phyloP scores from a whole-genome alignment of 2,888 invertebrate species.

The Ecliptopera silaceata region DNA sequence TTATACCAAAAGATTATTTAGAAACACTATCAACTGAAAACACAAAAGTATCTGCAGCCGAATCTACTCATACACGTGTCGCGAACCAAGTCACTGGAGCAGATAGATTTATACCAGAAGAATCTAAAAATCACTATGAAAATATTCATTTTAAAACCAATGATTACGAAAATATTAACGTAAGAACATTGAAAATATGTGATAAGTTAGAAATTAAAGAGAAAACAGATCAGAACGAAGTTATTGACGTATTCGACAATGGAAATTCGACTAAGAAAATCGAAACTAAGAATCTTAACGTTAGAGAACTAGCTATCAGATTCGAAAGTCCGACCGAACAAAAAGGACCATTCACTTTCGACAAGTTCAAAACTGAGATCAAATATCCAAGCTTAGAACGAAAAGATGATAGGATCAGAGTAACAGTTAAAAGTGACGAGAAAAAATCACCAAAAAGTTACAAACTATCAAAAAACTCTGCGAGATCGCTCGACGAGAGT shows the following conservation, averaged over 20 bases:
- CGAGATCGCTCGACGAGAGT: slow-evolving; percentile 88
- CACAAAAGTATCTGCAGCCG: too few species aligned
- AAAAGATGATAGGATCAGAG: slow-evolving; percentile 48
- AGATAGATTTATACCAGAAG: slow-evolving; percentile 2
- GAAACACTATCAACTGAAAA: too few species aligned
- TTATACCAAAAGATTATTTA: neutral
- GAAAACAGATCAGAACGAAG: slow-evolving; percentile 26
- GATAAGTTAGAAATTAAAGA: slow-evolving; percentile 59
- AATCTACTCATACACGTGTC: too few species aligned
- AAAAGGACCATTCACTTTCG: slow-evolving; percentile 81
- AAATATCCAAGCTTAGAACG: slow-evolving; percentile 68
- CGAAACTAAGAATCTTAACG: slow-evolving; percentile 74
- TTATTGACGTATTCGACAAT: slow-evolving; percentile 56
- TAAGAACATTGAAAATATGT: slow-evolving; percentile 62
- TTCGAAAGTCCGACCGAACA: slow-evolving; percentile 86
- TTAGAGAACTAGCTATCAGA: slow-evolving; percentile 84
- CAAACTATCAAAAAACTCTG: slow-evolving; percentile 83
- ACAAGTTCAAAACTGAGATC: slow-evolving; percentile 72
- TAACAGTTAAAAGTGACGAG: slow-evolving; percentile 55
- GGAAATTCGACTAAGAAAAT: slow-evolving; percentile 52
- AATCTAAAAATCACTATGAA: slow-evolving; percentile 42
- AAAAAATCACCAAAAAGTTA: slow-evolving; percentile 79
- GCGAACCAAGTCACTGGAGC: too few species aligned
- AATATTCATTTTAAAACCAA: slow-evolving; percentile 41
- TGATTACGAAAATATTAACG: slow-evolving; percentile 70